Base-by-base conservation (phyloP, 1,140 invertebrate genomes). In the Lordiphosa collinella region DNA sequence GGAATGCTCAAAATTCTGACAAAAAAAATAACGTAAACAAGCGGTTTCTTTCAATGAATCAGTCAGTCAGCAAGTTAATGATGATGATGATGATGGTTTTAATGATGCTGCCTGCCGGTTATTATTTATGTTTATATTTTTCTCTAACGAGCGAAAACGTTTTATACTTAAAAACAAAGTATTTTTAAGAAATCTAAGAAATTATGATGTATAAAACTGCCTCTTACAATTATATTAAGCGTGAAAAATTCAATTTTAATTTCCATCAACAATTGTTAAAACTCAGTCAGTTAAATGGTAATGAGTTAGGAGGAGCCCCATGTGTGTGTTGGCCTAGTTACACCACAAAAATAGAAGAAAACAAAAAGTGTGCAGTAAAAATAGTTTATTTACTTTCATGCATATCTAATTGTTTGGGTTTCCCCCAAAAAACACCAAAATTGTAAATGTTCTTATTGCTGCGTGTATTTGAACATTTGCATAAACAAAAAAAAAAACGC, bases 61-160 rank as follows among this genome's bases (percentile, higher is more conserved):
- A 71, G 32, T 68, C 68, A 71, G 76, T 82, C 76, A 82, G 57
- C 71, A 52, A 80, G 75, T 76, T 80, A 80, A 80, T 80, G 76
- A 82, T 67, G 38, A 65, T 79, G 55, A 75, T 29, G 25, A 29
- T 29, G 25, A 22, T 22, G 18, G 18, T 71, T 82, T 76, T 80
- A 62, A 63, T 51, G 76, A 75, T 51, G 48, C 7, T 10, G 37
- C 16, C 13, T 13, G 22, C 29, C 41, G 57, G 70, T 67, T 63
- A 64, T 82, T 82, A 75, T 74, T 61, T 44, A 64, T 64, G 66
- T 31, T 50, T 49, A 37, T 58, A 35, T 46, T 47, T 56, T 29
- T 29, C 6, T 8, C 7, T 29, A 29, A 29, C 25, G 25, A 29
- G 25, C 25, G 25, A 29, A 29, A 29, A 29, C 7, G 7, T 29